Percentiles rank a stretch among this genome's conserved stretches.
These are phyloP conservation scores for Lasaia peninsularis DNA, from an alignment of 1,140 invertebrate genomes.

Conservation along the genomic window DNA sequence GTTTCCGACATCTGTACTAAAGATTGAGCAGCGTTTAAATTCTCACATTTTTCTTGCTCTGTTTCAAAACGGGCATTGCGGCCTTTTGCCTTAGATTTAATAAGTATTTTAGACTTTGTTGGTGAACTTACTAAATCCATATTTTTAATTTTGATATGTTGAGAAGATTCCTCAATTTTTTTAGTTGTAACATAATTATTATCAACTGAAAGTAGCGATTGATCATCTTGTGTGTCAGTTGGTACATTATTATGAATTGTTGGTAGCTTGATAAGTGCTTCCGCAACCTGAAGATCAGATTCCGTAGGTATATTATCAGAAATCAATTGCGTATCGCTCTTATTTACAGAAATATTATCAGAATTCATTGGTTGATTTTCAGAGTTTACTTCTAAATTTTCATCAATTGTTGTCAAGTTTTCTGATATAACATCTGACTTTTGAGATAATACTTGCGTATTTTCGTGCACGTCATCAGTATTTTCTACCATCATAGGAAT, in stretches of 20 bases:
- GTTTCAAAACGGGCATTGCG: conserved; percentile 54
- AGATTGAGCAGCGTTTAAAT: conserved; percentile 70
- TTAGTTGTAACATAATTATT: background rate
- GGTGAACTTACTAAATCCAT: background rate
- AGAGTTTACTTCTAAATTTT: background rate
- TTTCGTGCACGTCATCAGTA: conserved; percentile 1
- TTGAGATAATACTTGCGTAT: background rate
- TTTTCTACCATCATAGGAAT: background rate
- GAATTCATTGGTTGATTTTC: background rate
- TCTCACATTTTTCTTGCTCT: conserved; percentile 69
- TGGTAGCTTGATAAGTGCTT: background rate
- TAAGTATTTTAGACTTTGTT: background rate
- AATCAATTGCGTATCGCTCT: conserved; percentile 4
- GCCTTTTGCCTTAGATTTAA: conserved; percentile 34
- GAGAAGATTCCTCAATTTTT: background rate
- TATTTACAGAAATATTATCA: background rate
- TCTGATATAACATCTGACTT: conserved; percentile 2
- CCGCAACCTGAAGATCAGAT: conserved; percentile 1
- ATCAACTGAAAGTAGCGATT: background rate
- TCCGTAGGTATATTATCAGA: background rate
- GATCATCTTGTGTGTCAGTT: background rate
- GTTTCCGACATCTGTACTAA: conserved; percentile 72
- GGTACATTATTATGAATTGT: background rate
- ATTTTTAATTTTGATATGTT: background rate
- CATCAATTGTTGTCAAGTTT: conserved; percentile 11